phyloP scores from a whole-genome alignment of 2,113 vertebrate species.

The Mustela lutreola region DNA sequence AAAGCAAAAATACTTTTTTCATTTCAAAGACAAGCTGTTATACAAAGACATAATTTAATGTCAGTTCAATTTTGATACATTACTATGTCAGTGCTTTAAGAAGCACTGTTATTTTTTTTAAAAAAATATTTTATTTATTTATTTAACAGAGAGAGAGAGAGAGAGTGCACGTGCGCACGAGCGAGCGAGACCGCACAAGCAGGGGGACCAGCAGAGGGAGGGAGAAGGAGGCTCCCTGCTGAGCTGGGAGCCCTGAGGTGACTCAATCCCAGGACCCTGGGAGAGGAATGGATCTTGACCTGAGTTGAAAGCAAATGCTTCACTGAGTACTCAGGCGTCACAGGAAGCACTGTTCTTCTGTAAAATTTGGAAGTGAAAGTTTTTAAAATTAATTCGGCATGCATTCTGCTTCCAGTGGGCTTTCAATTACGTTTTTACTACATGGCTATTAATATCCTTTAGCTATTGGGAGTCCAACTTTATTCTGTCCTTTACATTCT shows the following conservation, averaged over 20 bases:
- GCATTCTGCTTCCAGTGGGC: not conserved
- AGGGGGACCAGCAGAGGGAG: not conserved
- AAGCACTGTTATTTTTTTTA: not conserved
- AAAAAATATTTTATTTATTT: no score
- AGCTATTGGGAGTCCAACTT: not conserved
- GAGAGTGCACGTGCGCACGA: no score
- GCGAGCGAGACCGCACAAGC: no score
- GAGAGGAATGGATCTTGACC: not conserved
- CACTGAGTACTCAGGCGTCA: not conserved
- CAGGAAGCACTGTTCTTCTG: not conserved
- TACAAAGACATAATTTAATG: not conserved
- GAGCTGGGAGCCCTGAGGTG: not conserved
- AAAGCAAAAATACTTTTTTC: not conserved
- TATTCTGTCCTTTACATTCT: not conserved
- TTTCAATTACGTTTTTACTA: not conserved
- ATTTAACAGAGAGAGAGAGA: no score
- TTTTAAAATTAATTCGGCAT: not conserved
- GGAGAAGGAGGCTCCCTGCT: not conserved
- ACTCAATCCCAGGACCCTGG: not conserved
- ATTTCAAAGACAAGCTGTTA: conserved; percentile 19
- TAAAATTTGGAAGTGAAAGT: not conserved
- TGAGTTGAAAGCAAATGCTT: not conserved
- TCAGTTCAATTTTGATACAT: not conserved
- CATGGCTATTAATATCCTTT: not conserved
- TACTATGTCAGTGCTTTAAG: not conserved